These are phyloP conservation scores for Balaenoptera acutorostrata DNA, from an alignment of 2,113 vertebrate species.

Conservation along the genomic window DNA sequence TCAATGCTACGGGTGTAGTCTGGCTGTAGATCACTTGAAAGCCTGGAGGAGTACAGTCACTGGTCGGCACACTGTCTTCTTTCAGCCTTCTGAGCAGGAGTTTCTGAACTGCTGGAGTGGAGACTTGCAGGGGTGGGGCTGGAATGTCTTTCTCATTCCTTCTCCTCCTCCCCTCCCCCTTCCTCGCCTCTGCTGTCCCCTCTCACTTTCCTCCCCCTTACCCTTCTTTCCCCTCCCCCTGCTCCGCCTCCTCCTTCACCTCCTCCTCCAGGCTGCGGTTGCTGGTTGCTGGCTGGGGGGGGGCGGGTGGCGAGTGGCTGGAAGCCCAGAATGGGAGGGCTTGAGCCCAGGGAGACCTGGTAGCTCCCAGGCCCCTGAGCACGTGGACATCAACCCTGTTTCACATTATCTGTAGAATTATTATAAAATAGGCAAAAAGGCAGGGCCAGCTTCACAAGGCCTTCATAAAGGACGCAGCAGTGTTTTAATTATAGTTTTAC, in stretches of 20 bases:
- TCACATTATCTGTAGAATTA: background rate
- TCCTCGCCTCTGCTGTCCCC: background rate
- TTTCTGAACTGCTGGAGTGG: background rate
- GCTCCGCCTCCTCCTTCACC: background rate
- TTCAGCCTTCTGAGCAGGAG: background rate
- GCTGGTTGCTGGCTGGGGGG: background rate
- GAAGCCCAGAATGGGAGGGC: background rate
- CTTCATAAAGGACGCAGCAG: background rate
- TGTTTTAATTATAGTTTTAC: background rate
- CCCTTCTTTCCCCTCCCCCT: background rate
- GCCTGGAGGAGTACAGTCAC: background rate
- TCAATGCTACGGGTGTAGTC: background rate
- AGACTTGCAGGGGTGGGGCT: constrained; percentile 26
- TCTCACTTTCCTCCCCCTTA: background rate
- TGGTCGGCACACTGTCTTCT: background rate
- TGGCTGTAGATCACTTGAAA: background rate
- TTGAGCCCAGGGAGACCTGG: fast-evolving
- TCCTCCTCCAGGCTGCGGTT: background rate
- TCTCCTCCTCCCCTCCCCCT: background rate
- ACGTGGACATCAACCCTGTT: background rate
- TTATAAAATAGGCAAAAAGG: background rate
- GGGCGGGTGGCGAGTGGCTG: background rate
- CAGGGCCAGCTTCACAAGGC: background rate
- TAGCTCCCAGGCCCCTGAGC: background rate
- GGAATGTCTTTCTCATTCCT: constrained; percentile 52